Base-by-base conservation (phyloP, 1,140 invertebrate genomes). In the Samia ricini region DNA sequence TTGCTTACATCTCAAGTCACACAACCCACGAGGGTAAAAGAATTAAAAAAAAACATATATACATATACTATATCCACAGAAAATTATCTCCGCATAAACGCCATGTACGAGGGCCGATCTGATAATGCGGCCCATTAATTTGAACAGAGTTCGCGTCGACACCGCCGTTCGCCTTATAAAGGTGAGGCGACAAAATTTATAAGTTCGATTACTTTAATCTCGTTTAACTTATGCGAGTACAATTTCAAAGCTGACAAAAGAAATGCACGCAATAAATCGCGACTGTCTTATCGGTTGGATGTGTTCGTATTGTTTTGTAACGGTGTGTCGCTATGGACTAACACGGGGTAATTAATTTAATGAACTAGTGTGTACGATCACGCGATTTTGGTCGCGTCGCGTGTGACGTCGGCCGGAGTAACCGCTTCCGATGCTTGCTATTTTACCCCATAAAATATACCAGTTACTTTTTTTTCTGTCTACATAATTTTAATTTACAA, bases 201-300 rank as follows among this genome's bases (percentile, higher is more conserved):
- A 90, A 88, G 88, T 90, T 90, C 88, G 88, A 90, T 90, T 90
- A 90, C 83, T 90, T 90, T 90, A 88, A 90, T 90, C 88, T 90
- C 80, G 81, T 79, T 76, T 90, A 88, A 90, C 85, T 88, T 90
- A 90, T 90, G 85, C 85, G 88, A 85, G 82, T 90, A 88, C 85
- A 88, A 90, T 88, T 90, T 86, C 83, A 86, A 88, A 87, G 83
- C 85, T 90, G 88, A 90, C 88, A 90, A 90, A 90, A 90, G 88
- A 90, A 90, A 90, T 90, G 88, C 85, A 88, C 74, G 85, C 82
- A 81, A 88, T 90, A 90, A 90, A 90, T 90, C 83, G 71, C 77
- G 69, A 51, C 68, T 66, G 69, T 67, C 78, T 88, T 90, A 90
- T 90, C 88, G 83, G 75, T 71, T 80, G 77, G 79, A 83, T 86